These are phyloP conservation scores for Lepilemur ruficaudatus DNA, from an alignment of 2,797 vertebrate species.

Conservation along the genomic window DNA sequence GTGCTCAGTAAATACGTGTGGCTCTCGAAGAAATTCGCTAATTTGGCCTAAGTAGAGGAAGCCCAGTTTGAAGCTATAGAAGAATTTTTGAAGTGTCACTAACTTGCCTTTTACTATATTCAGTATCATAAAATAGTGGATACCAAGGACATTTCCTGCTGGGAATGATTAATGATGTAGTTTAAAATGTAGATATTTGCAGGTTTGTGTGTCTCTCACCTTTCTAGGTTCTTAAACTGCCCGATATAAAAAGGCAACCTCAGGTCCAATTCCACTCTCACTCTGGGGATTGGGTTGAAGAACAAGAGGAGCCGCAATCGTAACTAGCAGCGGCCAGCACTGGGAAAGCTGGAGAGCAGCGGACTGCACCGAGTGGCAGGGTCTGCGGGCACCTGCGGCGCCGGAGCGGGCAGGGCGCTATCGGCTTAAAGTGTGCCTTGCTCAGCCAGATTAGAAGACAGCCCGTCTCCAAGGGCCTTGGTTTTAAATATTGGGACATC, in stretches of 20 bases:
- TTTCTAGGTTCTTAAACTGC: not conserved
- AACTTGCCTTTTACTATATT: not conserved
- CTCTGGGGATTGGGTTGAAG: not conserved
- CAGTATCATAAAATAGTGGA: not conserved
- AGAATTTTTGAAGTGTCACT: not conserved
- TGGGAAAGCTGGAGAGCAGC: too few relatives aligned
- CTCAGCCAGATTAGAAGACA: not conserved
- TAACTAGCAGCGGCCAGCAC: too few relatives aligned
- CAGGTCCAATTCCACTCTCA: not conserved
- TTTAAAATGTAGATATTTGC: not conserved
- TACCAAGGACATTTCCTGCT: not conserved
- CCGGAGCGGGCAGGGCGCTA: not conserved
- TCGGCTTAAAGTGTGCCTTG: not conserved
- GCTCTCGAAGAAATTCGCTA: not conserved
- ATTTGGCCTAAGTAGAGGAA: not conserved
- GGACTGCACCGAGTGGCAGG: too few relatives aligned
- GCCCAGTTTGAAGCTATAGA: not conserved
- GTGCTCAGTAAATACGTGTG: not conserved
- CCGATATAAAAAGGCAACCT: not conserved
- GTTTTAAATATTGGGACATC: not conserved
- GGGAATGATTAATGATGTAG: not conserved
- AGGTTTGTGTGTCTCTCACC: not conserved
- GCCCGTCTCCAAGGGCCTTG: not conserved
- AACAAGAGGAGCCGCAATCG: not conserved
- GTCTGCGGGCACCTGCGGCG: not conserved